A percentile compares a stretch with the other conserved stretches of the same genome.
phyloP scores from a whole-genome alignment of 2,113 vertebrate genomes.

The Notothenia coriiceps region DNA sequence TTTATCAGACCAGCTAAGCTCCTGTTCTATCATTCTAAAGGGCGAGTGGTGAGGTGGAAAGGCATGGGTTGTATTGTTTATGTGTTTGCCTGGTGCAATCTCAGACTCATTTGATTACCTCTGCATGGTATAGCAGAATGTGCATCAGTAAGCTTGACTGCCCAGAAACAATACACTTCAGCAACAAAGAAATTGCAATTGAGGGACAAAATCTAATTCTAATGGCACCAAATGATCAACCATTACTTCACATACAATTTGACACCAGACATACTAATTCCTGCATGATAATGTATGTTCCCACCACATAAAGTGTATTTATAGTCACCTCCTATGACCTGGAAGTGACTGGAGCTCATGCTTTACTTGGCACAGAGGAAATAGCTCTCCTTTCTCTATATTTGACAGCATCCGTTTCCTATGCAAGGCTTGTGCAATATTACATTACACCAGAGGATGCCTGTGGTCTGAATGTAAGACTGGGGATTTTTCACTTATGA shows the following conservation, averaged over 20 bases:
- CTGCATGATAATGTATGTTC: conserved; percentile 11
- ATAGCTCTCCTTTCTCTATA: conserved; percentile 65
- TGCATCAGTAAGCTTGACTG: conserved; percentile 39
- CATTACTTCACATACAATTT: conserved; percentile 21
- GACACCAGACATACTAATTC: conserved; percentile 29
- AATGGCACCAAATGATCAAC: conserved; percentile 17
- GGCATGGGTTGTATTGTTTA: conserved; percentile 29
- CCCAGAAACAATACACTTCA: conserved; percentile 20
- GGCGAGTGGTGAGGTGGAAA: not conserved
- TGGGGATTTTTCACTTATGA: conserved; percentile 3
- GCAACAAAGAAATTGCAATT: conserved; percentile 27
- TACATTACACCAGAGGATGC: conserved; percentile 19
- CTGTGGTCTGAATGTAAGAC: conserved; percentile 19
- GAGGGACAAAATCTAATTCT: conserved; percentile 3
- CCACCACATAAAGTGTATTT: conserved; percentile 38
- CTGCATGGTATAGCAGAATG: conserved; percentile 38
- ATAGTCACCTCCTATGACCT: conserved; percentile 30
- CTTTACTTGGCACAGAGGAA: conserved; percentile 53
- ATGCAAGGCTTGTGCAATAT: conserved; percentile 42
- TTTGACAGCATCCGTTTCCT: conserved; percentile 60
- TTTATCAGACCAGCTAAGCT: conserved; percentile 14
- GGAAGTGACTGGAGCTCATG: conserved; percentile 18
- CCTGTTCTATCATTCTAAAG: conserved; percentile 2
- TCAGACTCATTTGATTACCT: conserved; percentile 43
- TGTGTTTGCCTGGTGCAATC: conserved; percentile 28